phyloP scores from a whole-genome alignment of 2,888 invertebrate genomes.

The Leucania comma region DNA sequence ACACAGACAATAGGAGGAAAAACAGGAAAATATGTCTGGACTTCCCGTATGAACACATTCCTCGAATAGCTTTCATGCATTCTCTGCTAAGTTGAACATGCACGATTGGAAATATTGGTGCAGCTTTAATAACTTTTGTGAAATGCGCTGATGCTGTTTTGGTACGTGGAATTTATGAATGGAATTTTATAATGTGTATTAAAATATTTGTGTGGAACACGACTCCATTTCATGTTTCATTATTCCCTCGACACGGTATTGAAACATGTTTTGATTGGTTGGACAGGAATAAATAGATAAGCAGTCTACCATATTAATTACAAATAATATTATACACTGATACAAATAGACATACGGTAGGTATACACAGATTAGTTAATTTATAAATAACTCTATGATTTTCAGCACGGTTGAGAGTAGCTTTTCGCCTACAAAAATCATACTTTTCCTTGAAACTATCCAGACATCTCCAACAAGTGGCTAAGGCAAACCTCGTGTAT shows the following conservation, averaged over 20 bases:
- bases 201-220: neutral
- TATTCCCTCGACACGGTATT: neutral
- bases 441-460: neutral
- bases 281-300: neutral
- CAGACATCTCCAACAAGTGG: neutral
- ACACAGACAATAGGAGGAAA: conserved; percentile 37
- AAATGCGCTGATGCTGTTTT: conserved; percentile 16
- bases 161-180: conserved; percentile 18
- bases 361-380: too few species aligned
- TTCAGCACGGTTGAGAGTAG: neutral
- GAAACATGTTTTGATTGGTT: neutral
- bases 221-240: neutral
- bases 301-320: neutral
- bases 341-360: too few species aligned
- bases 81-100: conserved; percentile 16
- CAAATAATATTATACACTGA: neutral
- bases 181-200: conserved; percentile 17
- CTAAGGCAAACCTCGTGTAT: conserved; percentile 11
- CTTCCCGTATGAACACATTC: conserved; percentile 25
- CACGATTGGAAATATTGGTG: conserved; percentile 30
- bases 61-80: conserved; percentile 24
- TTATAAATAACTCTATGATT: neutral
- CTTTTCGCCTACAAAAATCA: neutral
- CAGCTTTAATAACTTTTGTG: conserved; percentile 30
- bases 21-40: conserved; percentile 31